Conservation (phyloP, 2,797 vertebrate genomes). For the Pipistrellus pygmaeus region DNA sequence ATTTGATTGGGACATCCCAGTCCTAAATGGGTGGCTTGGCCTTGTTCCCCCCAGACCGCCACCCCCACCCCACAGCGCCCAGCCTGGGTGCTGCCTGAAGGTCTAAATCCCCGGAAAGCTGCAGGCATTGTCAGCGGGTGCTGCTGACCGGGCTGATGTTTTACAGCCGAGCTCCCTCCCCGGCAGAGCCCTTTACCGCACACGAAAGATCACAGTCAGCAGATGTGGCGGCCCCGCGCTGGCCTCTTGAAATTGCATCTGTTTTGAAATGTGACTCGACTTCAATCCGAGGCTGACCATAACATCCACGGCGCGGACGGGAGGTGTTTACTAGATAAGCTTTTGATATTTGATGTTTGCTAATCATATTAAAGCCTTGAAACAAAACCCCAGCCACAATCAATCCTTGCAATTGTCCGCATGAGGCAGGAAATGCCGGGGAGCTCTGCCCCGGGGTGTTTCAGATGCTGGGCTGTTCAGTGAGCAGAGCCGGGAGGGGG, state of each 20-base stretch:
- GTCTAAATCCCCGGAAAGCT: conserved; percentile 76
- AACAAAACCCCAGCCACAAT: conserved; percentile 77
- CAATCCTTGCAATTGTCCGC: conserved; percentile 65
- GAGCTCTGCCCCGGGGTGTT: conserved; percentile 19
- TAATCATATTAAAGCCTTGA: conserved; percentile 81
- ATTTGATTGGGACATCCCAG: not conserved
- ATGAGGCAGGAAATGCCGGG: not conserved
- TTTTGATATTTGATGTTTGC: conserved; percentile 82
- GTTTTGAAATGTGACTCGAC: conserved; percentile 82
- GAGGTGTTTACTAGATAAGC: conserved; percentile 79
- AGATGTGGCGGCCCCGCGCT: conserved; percentile 63
- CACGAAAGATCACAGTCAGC: conserved; percentile 74
- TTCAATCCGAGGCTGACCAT: conserved; percentile 75
- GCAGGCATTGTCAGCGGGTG: conserved; percentile 63
- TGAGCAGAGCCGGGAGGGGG: not conserved
- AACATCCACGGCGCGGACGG: conserved; percentile 54
- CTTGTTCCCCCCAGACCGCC: not conserved
- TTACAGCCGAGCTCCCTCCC: conserved; percentile 46
- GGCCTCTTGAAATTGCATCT: conserved; percentile 80
- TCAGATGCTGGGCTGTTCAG: not conserved
- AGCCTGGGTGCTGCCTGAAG: conserved; percentile 2
- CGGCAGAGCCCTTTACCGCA: conserved; percentile 72
- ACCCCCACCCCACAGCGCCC: not conserved
- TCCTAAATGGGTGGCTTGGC: not conserved
- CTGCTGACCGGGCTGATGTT: conserved; percentile 72